Base-by-base conservation (phyloP, 2,797 vertebrate genomes). In the Erethizon dorsatum region DNA sequence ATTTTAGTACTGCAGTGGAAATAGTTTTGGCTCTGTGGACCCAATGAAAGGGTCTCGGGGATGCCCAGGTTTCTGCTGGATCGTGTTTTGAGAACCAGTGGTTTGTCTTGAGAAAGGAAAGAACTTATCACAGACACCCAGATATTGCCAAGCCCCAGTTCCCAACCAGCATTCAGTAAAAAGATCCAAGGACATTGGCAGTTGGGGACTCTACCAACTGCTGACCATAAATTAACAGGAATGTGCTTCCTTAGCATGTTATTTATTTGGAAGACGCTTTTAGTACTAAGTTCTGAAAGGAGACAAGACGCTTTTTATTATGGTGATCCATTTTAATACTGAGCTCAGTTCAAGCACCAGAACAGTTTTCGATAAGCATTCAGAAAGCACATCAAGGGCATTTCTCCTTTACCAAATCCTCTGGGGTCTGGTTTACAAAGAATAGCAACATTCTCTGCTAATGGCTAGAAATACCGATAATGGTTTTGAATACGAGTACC, bases 281-380 rank as follows among this genome's bases (percentile, higher is more conserved):
- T 93, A 97, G 67, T 67, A 75, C 85, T 97, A 33, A 86, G 47
- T 96, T 96, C 90, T 88, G 84, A 88, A 96, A 83, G 86, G 87
- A 77, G 88, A 73, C 85, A 92, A 95, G 83, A 87, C 75, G 47
- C 59, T 7, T 95, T 96, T 91, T 90, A 92, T 73, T 31, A 18
- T 67, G 73, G 94, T 1, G 20, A 96, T 95, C 86, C 61, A 88
- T 88, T 89, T 94, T 83, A 91, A 56, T 50, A 15, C 31, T 85
- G 67, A 96, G 61, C 71, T 87, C 57, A 47, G 31, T 41, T 95
- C 33, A 89, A 84, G 71, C 61, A 92, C 54, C 67, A 54, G 73
- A 94, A 83, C 28, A 57, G 45, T 90, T 94, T 92, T 89, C 94
- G 90, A 41, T 83, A 86, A 90, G 65, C 41, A 41, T 93, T 96